Base-by-base conservation (phyloP, 2,888 invertebrate species). In the Camptogramma bilineatum region DNA sequence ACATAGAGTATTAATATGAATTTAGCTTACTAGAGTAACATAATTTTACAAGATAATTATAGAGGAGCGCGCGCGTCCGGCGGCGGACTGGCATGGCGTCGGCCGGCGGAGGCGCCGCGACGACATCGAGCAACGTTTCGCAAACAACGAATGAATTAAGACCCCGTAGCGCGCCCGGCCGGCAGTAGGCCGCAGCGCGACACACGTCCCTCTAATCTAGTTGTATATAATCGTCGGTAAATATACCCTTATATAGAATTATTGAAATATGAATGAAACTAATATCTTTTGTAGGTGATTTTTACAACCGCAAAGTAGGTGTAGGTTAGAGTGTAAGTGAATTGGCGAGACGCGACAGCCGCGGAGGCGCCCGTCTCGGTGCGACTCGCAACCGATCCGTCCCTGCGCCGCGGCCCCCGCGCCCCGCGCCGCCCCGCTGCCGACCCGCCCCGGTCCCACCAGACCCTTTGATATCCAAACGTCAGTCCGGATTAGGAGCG, bases 231-330 rank as follows among this genome's bases (percentile, higher is more conserved):
- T 88, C 85, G 85, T 88, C 86, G 85, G 87, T 90, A 91, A 89
- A 88, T 93, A 91, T 93, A 92, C 90, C 88, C 88, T 86, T 92
- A 91, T 90, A 90, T 93, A 93, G 88, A 90, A 83, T 83, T 91
- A 90, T 83, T 84, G 82, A 90, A 91, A 91, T 88, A 88, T 88
- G 92, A 88, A 93, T 89, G 91, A 91, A 93, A 92, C 88, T 93
- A 93, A 93, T 93, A 93, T 93, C 93, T 93, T 93, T 93, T 93
- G 93, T 93, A 93, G 93, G 90, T 88, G 91, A 93, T 91, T 92
- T 93, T 93, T 93, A 93, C 93, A 93, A 93, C 87, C 86, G 92
- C 91, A 91, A 90, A 82, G 92, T 92, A 92, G 92, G 89, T 90
- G 81, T 84, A 83, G 65, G 65, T 83, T 87, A 90, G 80, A 78